Conservation (phyloP, 2,888 invertebrate species). For the Chrysotoxum bicinctum region DNA sequence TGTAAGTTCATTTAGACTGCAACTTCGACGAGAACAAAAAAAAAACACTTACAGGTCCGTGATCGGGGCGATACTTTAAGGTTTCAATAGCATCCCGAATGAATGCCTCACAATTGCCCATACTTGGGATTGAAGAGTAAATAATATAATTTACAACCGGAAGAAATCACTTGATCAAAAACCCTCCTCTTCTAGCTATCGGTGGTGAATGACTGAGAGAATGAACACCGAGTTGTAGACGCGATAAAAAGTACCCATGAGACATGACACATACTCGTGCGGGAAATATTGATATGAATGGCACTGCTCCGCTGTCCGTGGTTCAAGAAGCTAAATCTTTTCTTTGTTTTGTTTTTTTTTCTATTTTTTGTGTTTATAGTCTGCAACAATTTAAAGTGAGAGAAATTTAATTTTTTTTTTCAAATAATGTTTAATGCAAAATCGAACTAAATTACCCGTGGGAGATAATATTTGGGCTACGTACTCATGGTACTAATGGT, state of each 20-base stretch:
- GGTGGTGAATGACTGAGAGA: constrained; percentile 27
- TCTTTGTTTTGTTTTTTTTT: constrained; percentile 6
- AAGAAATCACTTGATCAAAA: constrained; percentile 51
- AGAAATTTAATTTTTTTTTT: constrained; percentile 8
- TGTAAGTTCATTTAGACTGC: background rate
- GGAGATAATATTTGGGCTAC: background rate
- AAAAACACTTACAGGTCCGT: constrained; percentile 20
- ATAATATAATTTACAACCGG: constrained; percentile 12
- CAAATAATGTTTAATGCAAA: background rate
- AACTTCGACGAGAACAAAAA: background rate
- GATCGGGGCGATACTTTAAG: constrained; percentile 20
- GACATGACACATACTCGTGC: constrained; percentile 27
- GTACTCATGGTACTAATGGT: background rate
- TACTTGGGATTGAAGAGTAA: constrained; percentile 11
- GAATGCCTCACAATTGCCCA: constrained; percentile 58
- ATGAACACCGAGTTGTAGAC: background rate
- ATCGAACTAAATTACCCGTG: background rate
- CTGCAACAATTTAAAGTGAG: background rate
- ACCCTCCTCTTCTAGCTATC: constrained; percentile 18
- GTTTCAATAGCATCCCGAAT: constrained; percentile 59
- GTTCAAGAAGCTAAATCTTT: constrained; percentile 39
- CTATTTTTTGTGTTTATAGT: background rate
- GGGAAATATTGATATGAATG: constrained; percentile 3
- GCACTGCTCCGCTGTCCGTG: background rate
- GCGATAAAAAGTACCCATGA: background rate